A percentile compares a stretch with the other conserved stretches of the same genome.
These are phyloP conservation scores for Phthorimaea operculella DNA, from an alignment of 1,140 invertebrate genomes.

Conservation along the genomic window DNA sequence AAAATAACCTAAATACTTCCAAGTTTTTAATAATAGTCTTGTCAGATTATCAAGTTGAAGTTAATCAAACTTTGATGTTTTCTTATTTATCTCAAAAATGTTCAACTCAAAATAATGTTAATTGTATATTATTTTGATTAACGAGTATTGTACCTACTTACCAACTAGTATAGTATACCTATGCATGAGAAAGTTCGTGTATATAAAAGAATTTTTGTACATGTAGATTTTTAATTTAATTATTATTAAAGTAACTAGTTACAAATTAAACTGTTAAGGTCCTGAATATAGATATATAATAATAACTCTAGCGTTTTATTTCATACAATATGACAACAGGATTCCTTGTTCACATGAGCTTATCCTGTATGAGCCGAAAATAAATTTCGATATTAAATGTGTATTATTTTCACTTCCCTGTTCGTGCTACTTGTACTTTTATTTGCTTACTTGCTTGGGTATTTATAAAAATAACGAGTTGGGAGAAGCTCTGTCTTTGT, in stretches of 20 bases:
- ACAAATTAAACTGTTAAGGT: constrained; percentile 55
- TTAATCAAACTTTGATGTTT: constrained; percentile 21
- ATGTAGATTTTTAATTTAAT: constrained; percentile 56
- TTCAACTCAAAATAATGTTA: constrained; percentile 24
- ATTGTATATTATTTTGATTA: constrained; percentile 28
- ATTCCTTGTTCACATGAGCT: no score
- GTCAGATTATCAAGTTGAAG: constrained; percentile 9
- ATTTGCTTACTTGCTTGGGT: no score
- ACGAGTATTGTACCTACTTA: constrained; percentile 22
- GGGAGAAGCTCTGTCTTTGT: no score
- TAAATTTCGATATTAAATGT: no score
- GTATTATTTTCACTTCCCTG: no score
- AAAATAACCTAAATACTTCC: not conserved
- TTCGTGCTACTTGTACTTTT: no score
- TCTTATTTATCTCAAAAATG: constrained; percentile 21
- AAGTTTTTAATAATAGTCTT: not conserved
- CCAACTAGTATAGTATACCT: constrained; percentile 31
- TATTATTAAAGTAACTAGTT: constrained; percentile 43
- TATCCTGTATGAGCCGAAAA: no score
- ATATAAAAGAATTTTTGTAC: constrained; percentile 49
- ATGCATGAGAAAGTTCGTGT: constrained; percentile 43
- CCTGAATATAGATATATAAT: constrained; percentile 44
- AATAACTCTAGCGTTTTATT: constrained; percentile 5
- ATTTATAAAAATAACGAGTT: no score
- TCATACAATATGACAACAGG: no score